A percentile compares a stretch with the other conserved stretches of the same genome.
phyloP scores from a whole-genome alignment of 2,888 invertebrate genomes.

The Parascotia fuliginaria region DNA sequence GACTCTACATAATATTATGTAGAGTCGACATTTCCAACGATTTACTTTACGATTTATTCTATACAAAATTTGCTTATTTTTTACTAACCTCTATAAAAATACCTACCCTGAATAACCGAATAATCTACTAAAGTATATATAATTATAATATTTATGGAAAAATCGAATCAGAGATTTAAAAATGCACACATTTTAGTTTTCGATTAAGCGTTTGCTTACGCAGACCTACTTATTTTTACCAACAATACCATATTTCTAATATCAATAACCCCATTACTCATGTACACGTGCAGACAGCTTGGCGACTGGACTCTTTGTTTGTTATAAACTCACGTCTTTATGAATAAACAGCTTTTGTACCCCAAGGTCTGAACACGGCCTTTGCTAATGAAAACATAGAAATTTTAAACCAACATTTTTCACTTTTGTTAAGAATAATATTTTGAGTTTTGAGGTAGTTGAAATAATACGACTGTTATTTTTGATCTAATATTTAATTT shows the following conservation, averaged over 20 bases:
- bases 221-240: not conserved
- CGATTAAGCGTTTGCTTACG: not conserved
- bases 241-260: constrained; percentile 12
- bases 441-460: not conserved
- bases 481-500: no score
- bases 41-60: no score
- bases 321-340: constrained; percentile 48
- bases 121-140: no score
- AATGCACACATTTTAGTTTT: no score
- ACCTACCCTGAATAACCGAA: no score
- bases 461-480: no score
- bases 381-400: constrained; percentile 53
- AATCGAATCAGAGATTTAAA: no score
- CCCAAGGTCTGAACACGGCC: constrained; percentile 41
- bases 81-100: no score
- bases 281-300: constrained; percentile 49
- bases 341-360: constrained; percentile 36
- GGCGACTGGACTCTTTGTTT: constrained; percentile 58
- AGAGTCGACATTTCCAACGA: no score
- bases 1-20: no score
- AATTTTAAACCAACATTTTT: constrained; percentile 21
- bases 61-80: no score
- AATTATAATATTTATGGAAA: not conserved
- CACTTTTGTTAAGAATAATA: not conserved
- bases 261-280: constrained; percentile 38